Conservation (phyloP, 2,113 vertebrate genomes). For the Prionailurus viverrinus region DNA sequence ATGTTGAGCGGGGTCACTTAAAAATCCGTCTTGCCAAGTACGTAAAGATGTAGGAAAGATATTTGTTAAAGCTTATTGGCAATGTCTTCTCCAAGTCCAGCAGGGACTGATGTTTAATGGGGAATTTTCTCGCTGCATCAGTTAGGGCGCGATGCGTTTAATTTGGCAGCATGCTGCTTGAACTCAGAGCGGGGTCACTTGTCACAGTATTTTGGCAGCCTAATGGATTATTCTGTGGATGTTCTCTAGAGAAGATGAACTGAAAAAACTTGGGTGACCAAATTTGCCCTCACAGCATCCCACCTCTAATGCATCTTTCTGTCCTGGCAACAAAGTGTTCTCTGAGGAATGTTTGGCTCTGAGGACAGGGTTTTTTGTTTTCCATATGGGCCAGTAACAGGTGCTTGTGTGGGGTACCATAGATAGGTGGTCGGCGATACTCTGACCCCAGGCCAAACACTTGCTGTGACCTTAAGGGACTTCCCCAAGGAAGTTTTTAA, state of each 20-base stretch:
- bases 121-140: accelerated
- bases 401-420: neutral
- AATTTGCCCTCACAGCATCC: neutral
- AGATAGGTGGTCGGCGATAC: neutral
- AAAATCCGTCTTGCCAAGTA: neutral
- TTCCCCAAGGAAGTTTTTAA: neutral
- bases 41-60: neutral
- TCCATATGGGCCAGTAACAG: neutral
- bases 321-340: neutral
- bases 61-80: neutral
- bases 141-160: accelerated
- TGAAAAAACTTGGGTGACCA: neutral
- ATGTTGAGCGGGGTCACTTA: neutral
- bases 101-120: neutral
- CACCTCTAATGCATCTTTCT: neutral
- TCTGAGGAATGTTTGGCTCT: neutral
- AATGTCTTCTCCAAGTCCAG: neutral
- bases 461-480: neutral
- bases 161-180: neutral
- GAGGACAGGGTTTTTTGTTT: neutral
- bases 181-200: neutral
- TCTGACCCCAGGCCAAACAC: neutral
- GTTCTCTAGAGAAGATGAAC: slow-evolving; percentile 12
- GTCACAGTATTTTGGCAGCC: neutral
- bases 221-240: neutral